Evolutionary conservation across 1,140 invertebrate genomes (phyloP).

Genomic region (Drosophila miranda): DNA sequence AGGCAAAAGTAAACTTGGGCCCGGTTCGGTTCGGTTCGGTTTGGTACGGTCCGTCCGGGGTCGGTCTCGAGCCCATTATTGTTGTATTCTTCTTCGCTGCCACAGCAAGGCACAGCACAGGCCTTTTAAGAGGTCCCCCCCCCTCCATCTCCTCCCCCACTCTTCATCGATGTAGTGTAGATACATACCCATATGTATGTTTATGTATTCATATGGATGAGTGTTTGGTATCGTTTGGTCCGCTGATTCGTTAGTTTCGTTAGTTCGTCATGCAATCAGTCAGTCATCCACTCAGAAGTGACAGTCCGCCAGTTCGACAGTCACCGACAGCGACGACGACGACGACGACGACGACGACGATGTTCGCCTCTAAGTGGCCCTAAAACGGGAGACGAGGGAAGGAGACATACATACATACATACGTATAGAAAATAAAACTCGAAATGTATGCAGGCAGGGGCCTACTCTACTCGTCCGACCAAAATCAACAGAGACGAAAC

Average conservation of each 20-base stretch:
- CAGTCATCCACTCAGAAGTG: slow-evolving; percentile 23
- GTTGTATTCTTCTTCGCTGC: slow-evolving; percentile 47
- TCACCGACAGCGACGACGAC: background rate
- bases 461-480: background rate
- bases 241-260: slow-evolving; percentile 74
- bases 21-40: too few species aligned
- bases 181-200: slow-evolving; percentile 4
- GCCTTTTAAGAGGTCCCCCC: slow-evolving; percentile 69
- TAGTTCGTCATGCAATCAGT: slow-evolving; percentile 77
- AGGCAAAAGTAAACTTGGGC: slow-evolving; percentile 79
- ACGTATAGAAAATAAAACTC: slow-evolving; percentile 34
- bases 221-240: slow-evolving; percentile 52
- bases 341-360: background rate
- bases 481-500: slow-evolving; percentile 45
- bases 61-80: slow-evolving; percentile 68
- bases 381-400: slow-evolving; percentile 45
- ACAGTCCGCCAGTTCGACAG: background rate
- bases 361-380: slow-evolving; percentile 69
- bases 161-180: slow-evolving; percentile 11
- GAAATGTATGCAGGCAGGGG: slow-evolving; percentile 46
- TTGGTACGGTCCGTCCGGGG: slow-evolving; percentile 16
- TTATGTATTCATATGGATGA: slow-evolving; percentile 36
- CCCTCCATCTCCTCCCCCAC: slow-evolving; percentile 23
- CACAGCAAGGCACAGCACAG: background rate
- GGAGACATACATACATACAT: too few species aligned